A percentile compares a stretch with the other conserved stretches of the same genome.
Conservation (phyloP, 2,888 invertebrate genomes). For the Bombylius major region DNA sequence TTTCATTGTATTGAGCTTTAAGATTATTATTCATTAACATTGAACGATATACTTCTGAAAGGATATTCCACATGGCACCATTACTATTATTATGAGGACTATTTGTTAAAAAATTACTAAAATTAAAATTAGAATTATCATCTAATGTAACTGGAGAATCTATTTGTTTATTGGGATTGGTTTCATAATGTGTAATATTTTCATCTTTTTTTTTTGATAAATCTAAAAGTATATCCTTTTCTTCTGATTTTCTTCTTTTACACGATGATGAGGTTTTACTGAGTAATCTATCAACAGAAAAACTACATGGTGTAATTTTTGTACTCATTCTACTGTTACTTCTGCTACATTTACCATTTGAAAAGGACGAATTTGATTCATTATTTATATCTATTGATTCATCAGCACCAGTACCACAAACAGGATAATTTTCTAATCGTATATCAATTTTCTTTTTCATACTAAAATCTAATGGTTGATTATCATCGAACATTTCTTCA, state of each 20-base stretch:
- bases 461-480: constrained; percentile 32
- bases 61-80: constrained; percentile 31
- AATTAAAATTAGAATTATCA: background rate
- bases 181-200: background rate
- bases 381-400: constrained; percentile 1
- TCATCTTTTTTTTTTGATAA: constrained; percentile 2
- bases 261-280: background rate
- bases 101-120: background rate
- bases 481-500: constrained; percentile 18
- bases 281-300: constrained; percentile 4
- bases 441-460: constrained; percentile 23
- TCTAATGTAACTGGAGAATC: no score
- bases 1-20: constrained; percentile 27
- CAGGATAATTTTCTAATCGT: constrained; percentile 1
- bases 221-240: constrained; percentile 1
- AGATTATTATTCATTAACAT: constrained; percentile 27
- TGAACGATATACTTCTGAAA: constrained; percentile 34
- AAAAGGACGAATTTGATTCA: background rate
- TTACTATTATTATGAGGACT: background rate
- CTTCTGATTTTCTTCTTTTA: background rate
- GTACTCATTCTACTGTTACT: background rate
- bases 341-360: no score
- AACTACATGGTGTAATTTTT: background rate
- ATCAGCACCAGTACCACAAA: background rate
- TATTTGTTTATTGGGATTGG: no score